These are phyloP conservation scores for Sphenodon punctatus DNA, from an alignment of 2,797 vertebrate genomes.

Conservation along the genomic window DNA sequence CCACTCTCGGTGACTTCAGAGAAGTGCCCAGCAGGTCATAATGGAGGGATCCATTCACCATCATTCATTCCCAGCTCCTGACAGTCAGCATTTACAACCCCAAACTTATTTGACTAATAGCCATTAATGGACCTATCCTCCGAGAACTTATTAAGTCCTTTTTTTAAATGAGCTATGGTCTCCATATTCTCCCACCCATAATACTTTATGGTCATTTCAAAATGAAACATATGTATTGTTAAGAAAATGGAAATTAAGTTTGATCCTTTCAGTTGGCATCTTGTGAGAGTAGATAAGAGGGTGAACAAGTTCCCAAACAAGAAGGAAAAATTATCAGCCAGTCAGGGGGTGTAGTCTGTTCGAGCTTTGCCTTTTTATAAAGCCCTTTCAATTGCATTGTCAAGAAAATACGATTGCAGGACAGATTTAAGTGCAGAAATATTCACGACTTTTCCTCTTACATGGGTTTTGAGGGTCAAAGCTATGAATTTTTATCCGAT, in stretches of 20 bases:
- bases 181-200: neutral
- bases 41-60: too few species aligned
- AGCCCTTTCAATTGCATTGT: conserved; percentile 47
- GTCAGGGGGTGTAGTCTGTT: conserved; percentile 3
- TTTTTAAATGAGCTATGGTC: accelerated
- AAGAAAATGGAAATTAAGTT: neutral
- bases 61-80: too few species aligned
- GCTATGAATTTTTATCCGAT: conserved; percentile 64
- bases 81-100: too few species aligned
- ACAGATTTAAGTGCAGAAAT: conserved; percentile 57
- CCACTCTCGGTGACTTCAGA: too few species aligned
- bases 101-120: too few species aligned
- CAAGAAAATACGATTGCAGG: conserved; percentile 48
- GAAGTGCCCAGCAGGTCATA: too few species aligned
- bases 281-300: neutral
- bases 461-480: conserved; percentile 61
- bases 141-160: too few species aligned
- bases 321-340: neutral
- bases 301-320: conserved; percentile 32
- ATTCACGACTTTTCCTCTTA: conserved; percentile 46
- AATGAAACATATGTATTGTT: neutral
- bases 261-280: neutral
- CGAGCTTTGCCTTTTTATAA: conserved; percentile 27
- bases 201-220: neutral
- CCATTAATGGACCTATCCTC: too few species aligned